Percentiles rank a stretch among this genome's conserved stretches.
Conservation (phyloP, 1,140 invertebrate species). For the Heliconius congener region DNA sequence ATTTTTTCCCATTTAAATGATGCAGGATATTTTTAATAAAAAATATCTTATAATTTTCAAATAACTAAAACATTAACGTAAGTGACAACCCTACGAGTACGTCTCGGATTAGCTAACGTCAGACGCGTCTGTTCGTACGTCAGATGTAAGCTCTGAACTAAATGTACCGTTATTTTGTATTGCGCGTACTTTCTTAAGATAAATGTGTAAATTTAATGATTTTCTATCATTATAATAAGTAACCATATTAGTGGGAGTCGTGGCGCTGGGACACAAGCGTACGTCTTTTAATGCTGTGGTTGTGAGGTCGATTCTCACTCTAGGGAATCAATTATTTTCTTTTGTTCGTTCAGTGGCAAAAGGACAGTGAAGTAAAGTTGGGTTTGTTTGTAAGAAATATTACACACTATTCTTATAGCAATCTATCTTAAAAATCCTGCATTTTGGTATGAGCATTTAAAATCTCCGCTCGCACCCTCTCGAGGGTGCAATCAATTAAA, state of each 20-base stretch:
- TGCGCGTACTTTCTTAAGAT: not conserved
- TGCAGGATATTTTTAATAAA: not conserved
- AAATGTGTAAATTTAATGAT: not conserved
- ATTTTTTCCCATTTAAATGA: too few relatives aligned
- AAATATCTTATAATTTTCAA: not conserved
- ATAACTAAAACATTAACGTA: not conserved
- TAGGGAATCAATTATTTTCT: too few relatives aligned
- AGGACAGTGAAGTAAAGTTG: not conserved
- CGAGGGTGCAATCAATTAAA: conserved; percentile 48
- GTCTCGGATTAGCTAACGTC: conserved; percentile 11
- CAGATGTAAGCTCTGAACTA: conserved; percentile 16
- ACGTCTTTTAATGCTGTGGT: too few relatives aligned
- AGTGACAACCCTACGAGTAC: conserved; percentile 7
- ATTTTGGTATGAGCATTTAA: conserved; percentile 8
- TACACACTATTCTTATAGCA: not conserved
- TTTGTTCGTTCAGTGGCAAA: not conserved
- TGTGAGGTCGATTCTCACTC: too few relatives aligned
- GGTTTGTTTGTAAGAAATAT: not conserved
- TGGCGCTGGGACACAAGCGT: too few relatives aligned
- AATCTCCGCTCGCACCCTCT: conserved; percentile 16
- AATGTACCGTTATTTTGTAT: not conserved
- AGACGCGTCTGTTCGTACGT: conserved; percentile 6
- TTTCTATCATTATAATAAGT: not conserved
- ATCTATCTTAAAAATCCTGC: conserved; percentile 1
- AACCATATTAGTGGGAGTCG: too few relatives aligned